Base-by-base conservation (phyloP, 1,140 invertebrate species). In the Ericerus pela region DNA sequence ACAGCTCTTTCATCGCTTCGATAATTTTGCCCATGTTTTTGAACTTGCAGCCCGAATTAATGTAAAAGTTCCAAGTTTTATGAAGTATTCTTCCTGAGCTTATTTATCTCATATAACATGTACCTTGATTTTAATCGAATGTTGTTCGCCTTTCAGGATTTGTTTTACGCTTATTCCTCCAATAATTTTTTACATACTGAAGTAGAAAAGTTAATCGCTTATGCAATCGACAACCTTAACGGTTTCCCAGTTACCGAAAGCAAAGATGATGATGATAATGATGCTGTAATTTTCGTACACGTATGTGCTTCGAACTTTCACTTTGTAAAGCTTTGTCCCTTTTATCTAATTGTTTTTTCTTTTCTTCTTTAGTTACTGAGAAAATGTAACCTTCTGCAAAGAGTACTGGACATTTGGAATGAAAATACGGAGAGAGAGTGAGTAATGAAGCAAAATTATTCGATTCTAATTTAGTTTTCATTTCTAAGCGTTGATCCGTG, bases 131-230 rank as follows among this genome's bases (percentile, higher is more conserved):
- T n/a, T n/a, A n/a, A n/a, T n/a, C 30, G 30, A 33, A 33, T 33
- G 30, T 33, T 33, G 30, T 33, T 33, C 30, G 12, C 16, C 26
- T 47, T 22, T 8, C 37, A 47, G 41, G 41, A 47, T 47, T 47
- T 47, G 26, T 47, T 47, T 47, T 47, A 47, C 41, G 20, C 41
- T 4, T 47, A 14, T 47, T 47, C 41, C 26, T 47, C 41, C 20
- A 47, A 47, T 47, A 47, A 47, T 24, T 47, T 47, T 47, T 47
- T 47, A 47, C 41, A 47, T 14, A 24, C 41, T 3, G 41, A 47
- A 47, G 41, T 47, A 22, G 41, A 47, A 47, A 47, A 47, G 26
- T 22, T 47, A 22, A 14, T 47, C 2, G 41, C 41, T 47, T 24
- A 47, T 24, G 41, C 41, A 3, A 24, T 47, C 41, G 41, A 47